phyloP scores from a whole-genome alignment of 2,113 vertebrate genomes.

The Ctenomys sociabilis region DNA sequence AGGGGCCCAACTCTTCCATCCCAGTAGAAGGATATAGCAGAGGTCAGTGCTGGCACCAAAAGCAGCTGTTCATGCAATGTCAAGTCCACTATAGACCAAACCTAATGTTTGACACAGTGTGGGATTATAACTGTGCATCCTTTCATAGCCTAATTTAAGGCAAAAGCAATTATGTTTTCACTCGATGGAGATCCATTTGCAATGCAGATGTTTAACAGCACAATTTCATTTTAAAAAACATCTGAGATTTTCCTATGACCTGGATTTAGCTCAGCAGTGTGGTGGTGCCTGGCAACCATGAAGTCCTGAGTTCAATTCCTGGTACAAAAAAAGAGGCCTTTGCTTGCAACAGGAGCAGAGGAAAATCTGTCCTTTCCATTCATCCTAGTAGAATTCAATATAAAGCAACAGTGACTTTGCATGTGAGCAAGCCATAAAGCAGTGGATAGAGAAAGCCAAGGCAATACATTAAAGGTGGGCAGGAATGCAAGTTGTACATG shows the following conservation, averaged over 20 bases:
- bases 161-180: constrained; percentile 3
- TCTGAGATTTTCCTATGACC: neutral
- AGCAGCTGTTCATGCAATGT: neutral
- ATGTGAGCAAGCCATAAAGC: neutral
- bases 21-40: constrained; percentile 8
- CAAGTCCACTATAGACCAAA: neutral
- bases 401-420: neutral
- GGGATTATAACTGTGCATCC: neutral
- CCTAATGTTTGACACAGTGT: neutral
- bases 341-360: neutral
- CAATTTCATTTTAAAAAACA: constrained; percentile 38
- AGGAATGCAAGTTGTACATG: neutral
- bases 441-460: neutral
- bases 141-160: neutral
- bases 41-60: constrained; percentile 47
- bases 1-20: neutral
- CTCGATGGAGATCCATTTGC: neutral
- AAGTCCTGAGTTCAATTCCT: no score
- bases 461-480: neutral
- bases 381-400: neutral
- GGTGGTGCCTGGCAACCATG: no score
- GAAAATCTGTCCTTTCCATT: neutral
- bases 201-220: neutral
- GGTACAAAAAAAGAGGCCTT: neutral
- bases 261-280: no score